Evolutionary conservation across 2,888 invertebrate genomes (phyloP), one percentile per base, ranked within the genome.

Genomic region (Dasysyrphus albostriatus): DNA sequence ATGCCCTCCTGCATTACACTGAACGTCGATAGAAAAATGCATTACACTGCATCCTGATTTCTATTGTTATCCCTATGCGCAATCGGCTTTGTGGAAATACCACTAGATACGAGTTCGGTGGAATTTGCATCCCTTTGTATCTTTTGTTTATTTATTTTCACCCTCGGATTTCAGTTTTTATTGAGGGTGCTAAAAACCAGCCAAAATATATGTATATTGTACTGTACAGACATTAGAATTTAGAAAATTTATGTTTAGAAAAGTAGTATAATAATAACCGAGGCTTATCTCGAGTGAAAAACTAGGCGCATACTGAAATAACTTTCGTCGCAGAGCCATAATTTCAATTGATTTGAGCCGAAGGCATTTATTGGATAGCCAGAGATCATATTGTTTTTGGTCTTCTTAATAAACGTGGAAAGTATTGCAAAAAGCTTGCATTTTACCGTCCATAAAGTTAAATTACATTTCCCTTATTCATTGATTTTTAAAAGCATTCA

Each of bases 81-180:
- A 72, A 79, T 83, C 74, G 75, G 75, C 58, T 63, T 51, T 44
- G 51, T 79, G 76, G 80, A 73, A 72, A 72, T 84, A 84, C 84
- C 80, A 75, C 37, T 37, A 58, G 70, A 74, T 29, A 69, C 14
- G 10, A 74, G 51, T 80, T 84, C 72, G 65, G 32, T 76, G 75
- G 76, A 84, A 80, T 75, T 59, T 72, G 47, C 65, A 75, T 67
- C 84, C 67, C 75, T 83, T 32, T 32, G 37, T 42, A 16, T 34
- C 5, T 56, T 63, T 65, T 58, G 56, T 59, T 59, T 51, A 49
- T n/a, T 42, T 44, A 37, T 79, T 24, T 47, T 61, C 39, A 37
- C 19, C 47, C 49, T 67, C 7, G 39, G 54, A 69, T 54, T 19
- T 69, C 9, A 9, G 24, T 69, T 69, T 69, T 67, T 67, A 47